phyloP scores from a whole-genome alignment of 2,113 vertebrate species.

The Crotalus viridis region DNA sequence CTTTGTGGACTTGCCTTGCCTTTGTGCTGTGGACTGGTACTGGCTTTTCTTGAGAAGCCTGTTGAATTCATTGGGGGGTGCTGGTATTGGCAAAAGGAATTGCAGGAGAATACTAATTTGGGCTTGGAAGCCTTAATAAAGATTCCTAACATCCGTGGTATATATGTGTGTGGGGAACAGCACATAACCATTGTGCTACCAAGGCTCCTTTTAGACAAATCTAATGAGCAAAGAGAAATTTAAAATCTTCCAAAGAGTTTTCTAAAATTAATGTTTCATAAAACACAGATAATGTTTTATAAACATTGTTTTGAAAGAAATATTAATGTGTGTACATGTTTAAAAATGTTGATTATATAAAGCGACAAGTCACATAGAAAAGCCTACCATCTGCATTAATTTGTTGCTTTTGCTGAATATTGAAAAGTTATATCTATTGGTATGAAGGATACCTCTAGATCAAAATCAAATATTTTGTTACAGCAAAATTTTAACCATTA shows the following conservation, averaged over 20 bases:
- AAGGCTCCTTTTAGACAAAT: background rate
- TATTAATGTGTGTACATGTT: background rate
- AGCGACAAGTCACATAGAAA: background rate
- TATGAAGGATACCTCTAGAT: background rate
- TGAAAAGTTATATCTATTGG: background rate
- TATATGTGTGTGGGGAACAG: background rate
- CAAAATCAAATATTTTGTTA: background rate
- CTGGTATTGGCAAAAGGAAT: background rate
- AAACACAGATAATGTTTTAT: background rate
- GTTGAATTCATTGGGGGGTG: background rate
- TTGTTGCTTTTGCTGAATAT: background rate
- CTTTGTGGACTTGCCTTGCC: background rate
- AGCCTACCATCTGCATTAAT: background rate
- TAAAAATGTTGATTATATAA: background rate
- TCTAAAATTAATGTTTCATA: background rate
- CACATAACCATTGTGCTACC: background rate
- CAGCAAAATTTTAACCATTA: background rate
- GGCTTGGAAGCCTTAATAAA: background rate
- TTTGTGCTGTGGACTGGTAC: background rate
- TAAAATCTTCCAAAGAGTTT: background rate
- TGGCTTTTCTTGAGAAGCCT: background rate
- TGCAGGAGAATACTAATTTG: background rate
- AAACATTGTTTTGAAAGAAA: background rate
- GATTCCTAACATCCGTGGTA: background rate
- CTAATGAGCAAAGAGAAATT: background rate